Conservation (phyloP, 1,140 invertebrate genomes). For the Megalopta genalis region DNA sequence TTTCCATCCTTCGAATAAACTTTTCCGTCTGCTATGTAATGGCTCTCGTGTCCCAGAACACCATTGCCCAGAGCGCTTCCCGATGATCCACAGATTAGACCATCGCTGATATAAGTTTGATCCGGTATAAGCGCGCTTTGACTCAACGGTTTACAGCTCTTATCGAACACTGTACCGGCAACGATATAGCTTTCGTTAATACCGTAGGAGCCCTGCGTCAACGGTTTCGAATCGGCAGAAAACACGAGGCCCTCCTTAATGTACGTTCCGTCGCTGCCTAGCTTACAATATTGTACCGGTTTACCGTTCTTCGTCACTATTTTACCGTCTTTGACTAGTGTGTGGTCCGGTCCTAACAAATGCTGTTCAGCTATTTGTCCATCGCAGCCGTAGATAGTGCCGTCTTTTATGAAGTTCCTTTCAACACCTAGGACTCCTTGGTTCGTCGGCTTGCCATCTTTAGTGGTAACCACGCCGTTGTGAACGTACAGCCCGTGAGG, state of each 20-base stretch:
- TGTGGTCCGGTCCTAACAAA: slow-evolving; percentile 68
- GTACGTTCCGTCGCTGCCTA: slow-evolving; percentile 71
- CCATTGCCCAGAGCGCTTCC: slow-evolving; percentile 70
- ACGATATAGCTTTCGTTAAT: slow-evolving; percentile 74
- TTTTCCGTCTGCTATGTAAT: slow-evolving; percentile 73
- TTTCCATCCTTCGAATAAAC: slow-evolving; percentile 75
- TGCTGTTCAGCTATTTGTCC: slow-evolving; percentile 64
- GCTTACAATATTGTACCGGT: slow-evolving; percentile 66
- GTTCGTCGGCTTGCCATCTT: slow-evolving; percentile 75
- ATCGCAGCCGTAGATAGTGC: slow-evolving; percentile 66
- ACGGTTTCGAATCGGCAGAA: slow-evolving; percentile 67
- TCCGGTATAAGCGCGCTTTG: slow-evolving; percentile 72
- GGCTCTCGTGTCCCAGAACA: slow-evolving; percentile 70
- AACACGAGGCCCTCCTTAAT: slow-evolving; percentile 77
- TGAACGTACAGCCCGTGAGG: slow-evolving; percentile 69
- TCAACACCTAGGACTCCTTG: slow-evolving; percentile 73
- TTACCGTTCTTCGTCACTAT: slow-evolving; percentile 75
- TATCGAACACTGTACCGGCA: slow-evolving; percentile 72
- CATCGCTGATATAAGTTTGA: slow-evolving; percentile 73
- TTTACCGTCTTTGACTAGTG: slow-evolving; percentile 72
- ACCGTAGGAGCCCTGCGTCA: slow-evolving; percentile 73
- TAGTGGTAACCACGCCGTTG: slow-evolving; percentile 73
- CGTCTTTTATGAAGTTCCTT: slow-evolving; percentile 71
- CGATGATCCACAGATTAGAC: slow-evolving; percentile 71
- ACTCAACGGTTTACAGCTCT: slow-evolving; percentile 71